A percentile compares a stretch with the other conserved stretches of the same genome.
These are phyloP conservation scores for Calypte anna DNA, from an alignment of 2,113 vertebrate genomes.

Conservation along the genomic window DNA sequence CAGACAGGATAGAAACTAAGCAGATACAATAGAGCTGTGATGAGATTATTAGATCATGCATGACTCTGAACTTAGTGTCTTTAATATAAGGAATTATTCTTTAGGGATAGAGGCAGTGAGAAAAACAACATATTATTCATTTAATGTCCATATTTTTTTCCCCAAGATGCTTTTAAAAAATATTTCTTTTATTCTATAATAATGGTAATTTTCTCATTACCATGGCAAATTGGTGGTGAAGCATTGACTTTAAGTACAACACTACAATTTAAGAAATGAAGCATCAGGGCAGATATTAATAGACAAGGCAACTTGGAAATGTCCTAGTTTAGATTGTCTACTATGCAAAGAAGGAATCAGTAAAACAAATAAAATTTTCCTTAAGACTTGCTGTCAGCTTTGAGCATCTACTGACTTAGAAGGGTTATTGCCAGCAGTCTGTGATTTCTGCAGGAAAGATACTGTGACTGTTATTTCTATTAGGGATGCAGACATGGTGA, in stretches of 20 bases:
- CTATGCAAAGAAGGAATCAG: background rate
- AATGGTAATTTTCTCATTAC: background rate
- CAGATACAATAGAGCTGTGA: background rate
- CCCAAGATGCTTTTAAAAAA: background rate
- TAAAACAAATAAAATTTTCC: background rate
- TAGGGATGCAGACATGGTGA: background rate
- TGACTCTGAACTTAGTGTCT: background rate
- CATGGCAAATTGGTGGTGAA: background rate
- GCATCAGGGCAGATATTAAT: background rate
- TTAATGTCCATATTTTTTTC: background rate
- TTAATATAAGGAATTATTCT: background rate
- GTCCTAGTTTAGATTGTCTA: background rate
- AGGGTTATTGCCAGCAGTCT: background rate
- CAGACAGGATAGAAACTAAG: background rate
- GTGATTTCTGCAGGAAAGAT: background rate
- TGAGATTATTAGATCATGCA: background rate
- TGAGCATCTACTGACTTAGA: background rate
- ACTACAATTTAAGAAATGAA: background rate
- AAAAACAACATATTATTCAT: background rate
- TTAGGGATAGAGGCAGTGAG: background rate
- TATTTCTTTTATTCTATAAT: background rate
- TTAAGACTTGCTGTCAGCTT: background rate
- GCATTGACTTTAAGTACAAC: background rate
- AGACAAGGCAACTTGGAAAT: background rate
- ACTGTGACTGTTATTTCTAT: constrained; percentile 8